These are phyloP conservation scores for Fabriciana adippe DNA, from an alignment of 2,888 invertebrate genomes.

Conservation along the genomic window DNA sequence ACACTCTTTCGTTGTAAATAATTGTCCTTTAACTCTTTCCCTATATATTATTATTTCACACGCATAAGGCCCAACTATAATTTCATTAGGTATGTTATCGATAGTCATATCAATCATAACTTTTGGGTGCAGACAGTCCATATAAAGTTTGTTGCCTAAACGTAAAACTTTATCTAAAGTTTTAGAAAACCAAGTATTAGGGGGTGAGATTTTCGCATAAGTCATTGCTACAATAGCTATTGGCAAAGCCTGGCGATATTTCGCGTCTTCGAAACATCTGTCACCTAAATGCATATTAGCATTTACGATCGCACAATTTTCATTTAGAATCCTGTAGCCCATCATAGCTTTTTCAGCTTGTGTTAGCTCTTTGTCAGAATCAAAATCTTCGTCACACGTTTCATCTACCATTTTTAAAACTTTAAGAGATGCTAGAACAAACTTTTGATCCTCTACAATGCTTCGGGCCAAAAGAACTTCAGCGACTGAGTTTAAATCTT, in stretches of 20 bases:
- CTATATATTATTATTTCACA: slow-evolving; percentile 83
- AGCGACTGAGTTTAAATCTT: slow-evolving; percentile 73
- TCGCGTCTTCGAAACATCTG: slow-evolving; percentile 81
- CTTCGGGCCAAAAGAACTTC: slow-evolving; percentile 77
- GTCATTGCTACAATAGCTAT: slow-evolving; percentile 83
- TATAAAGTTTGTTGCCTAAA: slow-evolving; percentile 81
- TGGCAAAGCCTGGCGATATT: slow-evolving; percentile 83
- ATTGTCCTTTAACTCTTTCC: slow-evolving; percentile 74
- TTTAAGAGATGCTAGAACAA: slow-evolving; percentile 72
- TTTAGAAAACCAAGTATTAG: slow-evolving; percentile 82
- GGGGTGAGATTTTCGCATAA: slow-evolving; percentile 85
- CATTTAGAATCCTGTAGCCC: slow-evolving; percentile 80
- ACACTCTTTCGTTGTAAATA: slow-evolving; percentile 78
- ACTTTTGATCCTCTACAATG: slow-evolving; percentile 75
- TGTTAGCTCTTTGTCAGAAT: slow-evolving; percentile 73
- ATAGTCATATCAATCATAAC: slow-evolving; percentile 74
- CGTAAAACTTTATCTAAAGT: slow-evolving; percentile 83
- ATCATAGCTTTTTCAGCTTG: slow-evolving; percentile 77
- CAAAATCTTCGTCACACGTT: slow-evolving; percentile 71
- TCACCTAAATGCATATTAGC: slow-evolving; percentile 83
- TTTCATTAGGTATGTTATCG: slow-evolving; percentile 81
- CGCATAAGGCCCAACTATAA: slow-evolving; percentile 80
- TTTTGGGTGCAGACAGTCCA: slow-evolving; percentile 77
- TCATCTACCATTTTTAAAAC: slow-evolving; percentile 72
- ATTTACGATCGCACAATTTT: slow-evolving; percentile 81